phyloP scores from a whole-genome alignment of 2,113 vertebrate genomes.

The Romanogobio albipinnatus region DNA sequence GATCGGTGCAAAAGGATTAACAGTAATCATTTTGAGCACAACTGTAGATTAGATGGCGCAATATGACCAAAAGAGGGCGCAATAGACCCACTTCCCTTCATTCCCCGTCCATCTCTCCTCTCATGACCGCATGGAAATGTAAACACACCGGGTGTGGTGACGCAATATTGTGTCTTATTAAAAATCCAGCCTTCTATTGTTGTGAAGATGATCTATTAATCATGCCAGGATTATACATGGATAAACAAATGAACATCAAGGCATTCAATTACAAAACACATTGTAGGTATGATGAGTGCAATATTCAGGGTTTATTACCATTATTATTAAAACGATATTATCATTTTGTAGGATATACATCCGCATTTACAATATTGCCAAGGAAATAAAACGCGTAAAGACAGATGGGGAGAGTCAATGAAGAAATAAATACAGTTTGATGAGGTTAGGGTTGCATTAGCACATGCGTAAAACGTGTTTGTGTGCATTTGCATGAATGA shows the following conservation, averaged over 20 bases:
- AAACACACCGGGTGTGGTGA: conserved; percentile 39
- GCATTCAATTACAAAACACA: not conserved
- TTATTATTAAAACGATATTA: not conserved
- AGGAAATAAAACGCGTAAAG: not conserved
- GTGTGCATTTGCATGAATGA: not conserved
- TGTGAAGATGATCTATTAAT: conserved; percentile 12
- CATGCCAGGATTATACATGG: not conserved
- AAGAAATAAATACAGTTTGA: not conserved
- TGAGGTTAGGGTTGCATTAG: too few relatives aligned
- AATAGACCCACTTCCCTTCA: not conserved
- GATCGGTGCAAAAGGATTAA: too few relatives aligned
- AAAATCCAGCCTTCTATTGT: conserved; percentile 6
- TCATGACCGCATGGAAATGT: conserved; percentile 53
- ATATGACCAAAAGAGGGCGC: conserved; percentile 24
- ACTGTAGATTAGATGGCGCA: not conserved
- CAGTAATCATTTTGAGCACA: too few relatives aligned
- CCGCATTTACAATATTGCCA: not conserved
- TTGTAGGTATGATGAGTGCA: not conserved
- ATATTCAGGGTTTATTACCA: not conserved
- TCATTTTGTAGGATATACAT: not conserved
- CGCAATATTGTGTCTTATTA: conserved; percentile 8
- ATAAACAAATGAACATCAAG: not conserved
- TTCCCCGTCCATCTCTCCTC: not conserved
- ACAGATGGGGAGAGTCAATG: not conserved
- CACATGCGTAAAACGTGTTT: not conserved